Evolutionary conservation across 1,140 invertebrate genomes (phyloP).

Genomic region (Phymorhynchus buccinoides): DNA sequence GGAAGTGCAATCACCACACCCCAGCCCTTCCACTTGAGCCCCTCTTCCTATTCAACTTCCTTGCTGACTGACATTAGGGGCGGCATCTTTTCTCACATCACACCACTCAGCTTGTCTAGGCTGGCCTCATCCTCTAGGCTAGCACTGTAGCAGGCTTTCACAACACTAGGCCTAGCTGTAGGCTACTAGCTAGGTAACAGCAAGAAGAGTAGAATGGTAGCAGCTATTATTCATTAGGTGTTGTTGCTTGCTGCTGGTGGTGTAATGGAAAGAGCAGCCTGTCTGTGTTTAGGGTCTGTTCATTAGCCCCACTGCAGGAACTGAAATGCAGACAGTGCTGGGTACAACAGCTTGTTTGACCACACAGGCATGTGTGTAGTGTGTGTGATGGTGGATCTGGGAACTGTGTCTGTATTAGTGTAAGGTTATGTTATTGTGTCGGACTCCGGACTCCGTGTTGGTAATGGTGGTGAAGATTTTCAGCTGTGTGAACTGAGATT

Average conservation of each 20-base stretch:
- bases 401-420: neutral
- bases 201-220: neutral
- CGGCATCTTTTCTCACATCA: slow-evolving; percentile 10
- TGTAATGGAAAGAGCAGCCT: too few relatives aligned
- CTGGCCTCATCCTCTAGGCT: neutral
- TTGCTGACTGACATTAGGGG: neutral
- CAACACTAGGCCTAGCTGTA: too few relatives aligned
- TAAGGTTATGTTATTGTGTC: too few relatives aligned
- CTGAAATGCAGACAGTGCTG: neutral
- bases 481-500: too few relatives aligned
- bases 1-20: neutral
- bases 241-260: too few relatives aligned
- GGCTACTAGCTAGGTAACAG: too few relatives aligned
- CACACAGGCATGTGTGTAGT: neutral
- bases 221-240: too few relatives aligned
- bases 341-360: neutral
- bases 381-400: neutral
- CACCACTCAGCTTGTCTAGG: neutral
- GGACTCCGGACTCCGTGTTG: too few relatives aligned
- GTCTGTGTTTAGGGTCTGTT: too few relatives aligned
- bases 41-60: neutral
- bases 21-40: neutral
- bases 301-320: neutral
- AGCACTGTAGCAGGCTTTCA: neutral
- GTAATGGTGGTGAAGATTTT: too few relatives aligned